Base-by-base conservation (phyloP, 2,888 invertebrate species). In the Drosophila algonquin region DNA sequence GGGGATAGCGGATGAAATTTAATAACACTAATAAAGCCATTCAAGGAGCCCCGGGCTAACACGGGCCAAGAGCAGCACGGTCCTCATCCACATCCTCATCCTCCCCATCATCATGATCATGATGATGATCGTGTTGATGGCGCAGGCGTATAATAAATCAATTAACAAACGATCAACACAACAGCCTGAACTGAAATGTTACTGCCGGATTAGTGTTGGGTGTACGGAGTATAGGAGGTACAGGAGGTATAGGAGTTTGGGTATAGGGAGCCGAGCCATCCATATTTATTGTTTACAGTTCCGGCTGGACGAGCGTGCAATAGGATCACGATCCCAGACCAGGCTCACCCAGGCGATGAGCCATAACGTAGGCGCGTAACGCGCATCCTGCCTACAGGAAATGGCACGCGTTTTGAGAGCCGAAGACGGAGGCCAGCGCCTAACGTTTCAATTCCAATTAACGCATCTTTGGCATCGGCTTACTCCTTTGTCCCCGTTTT, bases 221-320 rank as follows among this genome's bases (percentile, higher is more conserved):
- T 59, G 58, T 10, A 21, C 30, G 18, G 50, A 48, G 51, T 8
- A 27, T 27, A 27, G 24, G 24, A 24, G 24, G 24, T 3, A 24
- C 6, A 5, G 24, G 6, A 7, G 24, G 24, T 3, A 24, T 24
- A 5, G 24, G 6, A 7, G 27, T 27, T 1, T 27, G 6, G 7
- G 27, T 7, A 27, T 27, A 27, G 53, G 35, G 14, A 40, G 51
- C 54, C 54, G 55, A 47, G 18, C 24, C 27, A 30, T 87, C 24
- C 27, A 30, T 87, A 89, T 90, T 90, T 90, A 90, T 90, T 90
- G 90, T 90, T 91, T 89, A 89, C 88, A 89, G 91, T 90, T 90
- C 87, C 90, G 90, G 90, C 78, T 90, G 89, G 85, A 86, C 89
- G 90, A 84, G 76, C 77, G 76, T 73, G 74, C 40, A 58, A 64